Evolutionary conservation across 2,113 vertebrate species (phyloP).

Genomic region (Spilogale gracilis): DNA sequence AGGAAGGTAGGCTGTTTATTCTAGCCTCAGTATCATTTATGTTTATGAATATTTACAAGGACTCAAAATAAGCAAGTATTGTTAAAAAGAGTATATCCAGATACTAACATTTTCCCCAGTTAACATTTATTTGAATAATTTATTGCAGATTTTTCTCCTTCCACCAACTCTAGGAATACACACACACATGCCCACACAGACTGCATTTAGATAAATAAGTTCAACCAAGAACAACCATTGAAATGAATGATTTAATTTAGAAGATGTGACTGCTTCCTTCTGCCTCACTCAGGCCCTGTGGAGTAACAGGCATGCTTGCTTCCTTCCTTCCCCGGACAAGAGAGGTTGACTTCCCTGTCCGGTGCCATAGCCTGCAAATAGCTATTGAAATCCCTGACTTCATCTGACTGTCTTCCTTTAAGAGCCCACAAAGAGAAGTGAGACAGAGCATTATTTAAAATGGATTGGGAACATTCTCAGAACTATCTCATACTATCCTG

Average conservation of each 20-base stretch:
- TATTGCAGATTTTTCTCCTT: background rate
- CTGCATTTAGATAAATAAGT: constrained; percentile 12
- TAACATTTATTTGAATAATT: constrained; percentile 25
- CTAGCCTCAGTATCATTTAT: background rate
- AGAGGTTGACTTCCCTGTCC: background rate
- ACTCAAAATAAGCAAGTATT: background rate
- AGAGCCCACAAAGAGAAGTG: constrained; percentile 11
- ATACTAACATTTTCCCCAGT: background rate
- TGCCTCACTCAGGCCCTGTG: background rate
- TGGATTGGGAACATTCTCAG: constrained; percentile 49
- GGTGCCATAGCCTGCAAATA: background rate
- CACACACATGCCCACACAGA: background rate
- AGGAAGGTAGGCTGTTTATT: background rate
- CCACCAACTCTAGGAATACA: background rate
- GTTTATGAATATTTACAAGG: background rate
- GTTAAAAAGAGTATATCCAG: background rate
- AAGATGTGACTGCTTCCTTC: background rate
- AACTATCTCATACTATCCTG: background rate
- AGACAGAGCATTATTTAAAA: constrained; percentile 43
- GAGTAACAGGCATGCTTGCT: background rate
- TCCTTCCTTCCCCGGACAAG: background rate
- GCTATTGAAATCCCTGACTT: background rate
- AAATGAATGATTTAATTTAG: background rate
- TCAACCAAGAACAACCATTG: background rate
- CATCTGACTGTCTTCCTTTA: background rate